Conservation (phyloP, 64 coral and sea anemone genomes). For the Stichodactyla helianthus region DNA sequence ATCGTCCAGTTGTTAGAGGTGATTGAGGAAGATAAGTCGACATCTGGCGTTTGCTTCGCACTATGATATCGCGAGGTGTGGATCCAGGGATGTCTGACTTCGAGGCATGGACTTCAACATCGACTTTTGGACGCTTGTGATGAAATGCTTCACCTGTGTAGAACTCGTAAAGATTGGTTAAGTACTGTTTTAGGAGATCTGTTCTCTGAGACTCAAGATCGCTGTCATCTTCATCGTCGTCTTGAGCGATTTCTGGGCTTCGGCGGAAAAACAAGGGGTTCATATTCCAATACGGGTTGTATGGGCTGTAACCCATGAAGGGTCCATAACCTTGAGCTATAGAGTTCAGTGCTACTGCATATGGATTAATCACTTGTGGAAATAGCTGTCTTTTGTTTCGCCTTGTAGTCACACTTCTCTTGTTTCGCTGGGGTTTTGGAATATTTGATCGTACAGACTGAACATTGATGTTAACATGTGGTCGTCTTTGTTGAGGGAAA, state of each 20-base stretch:
- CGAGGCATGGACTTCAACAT: conserved; percentile 79
- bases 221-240: neutral
- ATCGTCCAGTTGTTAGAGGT: conserved; percentile 21
- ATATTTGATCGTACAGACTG: conserved; percentile 71
- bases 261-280: neutral
- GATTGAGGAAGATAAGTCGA: conserved; percentile 45
- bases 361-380: conserved; percentile 9
- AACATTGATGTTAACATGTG: conserved; percentile 87
- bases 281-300: conserved; percentile 2
- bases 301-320: neutral
- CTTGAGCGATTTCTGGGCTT: neutral
- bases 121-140: conserved; percentile 63
- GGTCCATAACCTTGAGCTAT: conserved; percentile 24
- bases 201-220: neutral
- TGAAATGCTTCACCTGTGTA: conserved; percentile 56
- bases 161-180: conserved; percentile 29
- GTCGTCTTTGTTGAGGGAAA: conserved; percentile 16
- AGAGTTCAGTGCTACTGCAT: conserved; percentile 19
- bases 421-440: conserved; percentile 18
- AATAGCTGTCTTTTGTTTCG: conserved; percentile 51
- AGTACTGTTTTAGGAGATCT: conserved; percentile 14
- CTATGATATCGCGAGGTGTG: conserved; percentile 1
- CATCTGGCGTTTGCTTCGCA: conserved; percentile 52
- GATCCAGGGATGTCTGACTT: conserved; percentile 81
- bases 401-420: neutral